Conservation (phyloP, 35 echinoderm and acorn worm genomes). For the Heliocidaris tuberculata region DNA sequence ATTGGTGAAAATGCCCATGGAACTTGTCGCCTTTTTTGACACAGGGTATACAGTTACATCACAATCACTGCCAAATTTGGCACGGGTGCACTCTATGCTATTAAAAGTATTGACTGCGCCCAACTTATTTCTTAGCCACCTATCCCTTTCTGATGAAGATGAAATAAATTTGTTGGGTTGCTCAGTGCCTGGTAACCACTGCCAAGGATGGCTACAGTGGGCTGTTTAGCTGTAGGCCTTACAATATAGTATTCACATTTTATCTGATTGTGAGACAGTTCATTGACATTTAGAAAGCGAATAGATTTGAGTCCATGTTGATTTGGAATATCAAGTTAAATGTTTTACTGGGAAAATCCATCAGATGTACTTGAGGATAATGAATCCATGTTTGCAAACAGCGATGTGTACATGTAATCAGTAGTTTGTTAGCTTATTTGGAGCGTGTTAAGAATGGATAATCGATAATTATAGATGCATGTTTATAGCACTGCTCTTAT, state of each 20-base stretch:
- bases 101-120: constrained; percentile 36
- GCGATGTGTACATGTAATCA: no score
- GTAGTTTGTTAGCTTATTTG: no score
- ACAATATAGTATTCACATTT: not conserved
- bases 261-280: not conserved
- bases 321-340: not conserved
- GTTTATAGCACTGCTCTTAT: no score
- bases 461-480: no score
- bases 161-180: not conserved
- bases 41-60: constrained; percentile 22
- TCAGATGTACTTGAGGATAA: no score
- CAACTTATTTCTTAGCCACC: not conserved
- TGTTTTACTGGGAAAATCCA: not conserved
- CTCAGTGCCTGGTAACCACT: not conserved
- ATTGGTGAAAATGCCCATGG: constrained; percentile 21
- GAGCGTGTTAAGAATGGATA: no score
- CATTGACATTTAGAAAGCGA: not conserved
- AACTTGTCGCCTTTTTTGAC: not conserved
- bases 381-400: no score
- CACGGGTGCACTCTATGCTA: constrained; percentile 22
- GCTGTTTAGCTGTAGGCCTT: not conserved
- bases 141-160: not conserved
- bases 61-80: constrained; percentile 38
- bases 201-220: not conserved
- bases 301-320: not conserved